A percentile compares a stretch with the other conserved stretches of the same genome.
Conservation (phyloP, 2,888 invertebrate genomes). For the Tetrapedia diversipes region DNA sequence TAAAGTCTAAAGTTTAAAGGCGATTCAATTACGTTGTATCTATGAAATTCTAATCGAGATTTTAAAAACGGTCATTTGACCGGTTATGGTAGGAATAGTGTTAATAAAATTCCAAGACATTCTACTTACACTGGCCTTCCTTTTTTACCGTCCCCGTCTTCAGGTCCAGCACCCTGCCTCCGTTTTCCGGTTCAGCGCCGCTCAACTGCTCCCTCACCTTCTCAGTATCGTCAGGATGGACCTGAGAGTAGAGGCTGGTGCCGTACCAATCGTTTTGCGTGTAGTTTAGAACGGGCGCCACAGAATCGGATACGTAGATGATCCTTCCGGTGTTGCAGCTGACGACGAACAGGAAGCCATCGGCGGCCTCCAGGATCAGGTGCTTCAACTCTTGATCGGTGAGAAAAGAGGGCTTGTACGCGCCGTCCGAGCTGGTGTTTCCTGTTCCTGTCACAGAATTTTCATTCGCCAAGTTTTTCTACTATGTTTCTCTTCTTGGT, state of each 20-base stretch:
- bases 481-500: background rate
- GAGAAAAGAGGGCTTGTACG: slow-evolving; percentile 99
- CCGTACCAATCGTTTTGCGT: slow-evolving; percentile 99
- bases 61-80: too few relatives aligned
- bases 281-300: slow-evolving; percentile 98
- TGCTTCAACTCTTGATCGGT: slow-evolving; percentile 99
- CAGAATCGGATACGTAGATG: slow-evolving; percentile 99
- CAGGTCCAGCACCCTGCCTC: slow-evolving; percentile 97
- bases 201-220: slow-evolving; percentile 98
- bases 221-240: slow-evolving; percentile 99
- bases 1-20: too few relatives aligned
- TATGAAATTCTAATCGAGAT: too few relatives aligned
- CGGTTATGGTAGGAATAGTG: too few relatives aligned
- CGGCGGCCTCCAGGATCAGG: slow-evolving; percentile 98
- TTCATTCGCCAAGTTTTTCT: too few relatives aligned
- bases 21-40: too few relatives aligned
- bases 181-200: slow-evolving; percentile 97
- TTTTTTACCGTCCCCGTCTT: slow-evolving; percentile 99
- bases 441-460: slow-evolving; percentile 89
- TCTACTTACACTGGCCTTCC: slow-evolving; percentile 95
- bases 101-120: background rate
- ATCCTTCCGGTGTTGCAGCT: slow-evolving; percentile 98
- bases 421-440: slow-evolving; percentile 97
- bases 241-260: slow-evolving; percentile 96
- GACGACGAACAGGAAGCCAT: slow-evolving; percentile 98